These are phyloP conservation scores for Brachymystax lenok DNA, from an alignment of 2,797 vertebrate species.

Conservation along the genomic window DNA sequence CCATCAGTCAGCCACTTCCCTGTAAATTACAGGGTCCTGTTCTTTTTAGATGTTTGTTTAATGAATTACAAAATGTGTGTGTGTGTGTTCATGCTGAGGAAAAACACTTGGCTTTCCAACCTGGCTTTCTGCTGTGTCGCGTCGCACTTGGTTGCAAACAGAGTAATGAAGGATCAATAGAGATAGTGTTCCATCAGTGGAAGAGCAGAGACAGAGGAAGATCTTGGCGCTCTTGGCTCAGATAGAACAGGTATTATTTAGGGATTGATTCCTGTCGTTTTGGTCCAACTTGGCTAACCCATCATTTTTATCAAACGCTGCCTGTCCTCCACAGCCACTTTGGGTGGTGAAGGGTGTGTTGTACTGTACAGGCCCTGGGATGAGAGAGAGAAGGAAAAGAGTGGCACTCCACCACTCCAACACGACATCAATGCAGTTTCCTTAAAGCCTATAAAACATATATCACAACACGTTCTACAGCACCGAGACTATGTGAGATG, in stretches of 20 bases:
- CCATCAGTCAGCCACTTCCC: conserved; percentile 37
- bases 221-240: background rate
- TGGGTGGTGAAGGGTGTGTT: background rate
- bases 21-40: conserved; percentile 42
- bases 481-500: background rate
- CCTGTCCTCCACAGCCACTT: background rate
- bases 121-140: background rate
- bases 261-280: conserved; percentile 5
- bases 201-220: background rate
- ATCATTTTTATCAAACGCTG: background rate
- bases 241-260: background rate
- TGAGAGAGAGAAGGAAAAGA: background rate
- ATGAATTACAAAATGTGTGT: conserved; percentile 54
- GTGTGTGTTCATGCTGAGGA: background rate
- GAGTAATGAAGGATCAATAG: background rate
- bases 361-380: background rate
- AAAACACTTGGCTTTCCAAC: background rate
- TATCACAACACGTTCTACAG: conserved; percentile 12
- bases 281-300: background rate
- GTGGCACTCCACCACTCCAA: conserved; percentile 14
- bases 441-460: conserved; percentile 15
- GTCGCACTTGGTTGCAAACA: background rate
- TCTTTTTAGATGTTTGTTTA: conserved; percentile 43
- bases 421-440: conserved; percentile 7
- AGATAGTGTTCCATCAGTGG: background rate